Percentiles rank a stretch among this genome's conserved stretches.
Conservation (phyloP, 2,888 invertebrate species). For the Bhutanitis thaidina region DNA sequence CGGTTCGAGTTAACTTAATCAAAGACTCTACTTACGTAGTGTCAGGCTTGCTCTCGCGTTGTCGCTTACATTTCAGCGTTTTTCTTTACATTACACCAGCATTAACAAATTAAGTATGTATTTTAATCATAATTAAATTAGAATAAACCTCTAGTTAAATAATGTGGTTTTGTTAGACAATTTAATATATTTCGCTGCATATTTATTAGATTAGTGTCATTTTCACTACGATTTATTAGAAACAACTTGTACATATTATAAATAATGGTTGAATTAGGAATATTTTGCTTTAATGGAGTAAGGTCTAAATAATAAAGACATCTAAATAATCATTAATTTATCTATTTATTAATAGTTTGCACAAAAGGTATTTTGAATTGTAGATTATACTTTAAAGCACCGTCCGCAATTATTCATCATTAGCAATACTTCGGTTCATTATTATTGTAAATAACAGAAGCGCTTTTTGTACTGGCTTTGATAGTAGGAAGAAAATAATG, state of each 20-base stretch:
- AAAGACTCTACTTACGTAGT: no score
- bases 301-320: neutral
- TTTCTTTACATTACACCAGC: no score
- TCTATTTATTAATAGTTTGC: neutral
- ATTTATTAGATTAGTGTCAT: conserved; percentile 4
- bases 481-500: no score
- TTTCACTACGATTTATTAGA: neutral
- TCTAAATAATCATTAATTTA: neutral
- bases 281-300: neutral
- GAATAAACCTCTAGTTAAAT: no score
- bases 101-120: no score
- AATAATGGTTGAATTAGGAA: neutral
- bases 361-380: neutral
- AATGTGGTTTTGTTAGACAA: neutral
- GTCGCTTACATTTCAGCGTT: no score
- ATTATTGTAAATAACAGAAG: no score
- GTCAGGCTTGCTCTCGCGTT: no score
- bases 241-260: conserved; percentile 14
- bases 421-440: neutral
- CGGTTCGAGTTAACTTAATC: no score
- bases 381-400: neutral
- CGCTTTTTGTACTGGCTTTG: no score
- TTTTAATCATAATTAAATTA: no score
- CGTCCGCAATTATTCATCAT: neutral
- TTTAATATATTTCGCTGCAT: neutral